These are phyloP conservation scores for Rattus rattus DNA, from an alignment of 2,113 vertebrate genomes.

Conservation along the genomic window DNA sequence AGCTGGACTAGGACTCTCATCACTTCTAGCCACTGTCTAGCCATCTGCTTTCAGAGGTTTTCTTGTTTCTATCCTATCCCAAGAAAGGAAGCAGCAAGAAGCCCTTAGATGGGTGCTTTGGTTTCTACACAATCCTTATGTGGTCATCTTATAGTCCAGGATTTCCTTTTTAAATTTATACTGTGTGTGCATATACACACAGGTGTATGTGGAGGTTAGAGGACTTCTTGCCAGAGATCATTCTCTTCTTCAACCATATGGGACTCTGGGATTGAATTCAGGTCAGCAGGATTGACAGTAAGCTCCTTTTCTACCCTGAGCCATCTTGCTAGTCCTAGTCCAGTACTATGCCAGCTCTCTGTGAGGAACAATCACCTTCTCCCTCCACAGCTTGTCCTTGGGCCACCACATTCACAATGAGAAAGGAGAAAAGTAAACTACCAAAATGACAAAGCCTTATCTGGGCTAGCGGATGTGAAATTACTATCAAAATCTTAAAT, in stretches of 20 bases:
- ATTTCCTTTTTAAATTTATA: neutral
- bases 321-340: neutral
- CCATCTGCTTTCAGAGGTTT: neutral
- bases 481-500: conserved; percentile 1
- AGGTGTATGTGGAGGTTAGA: neutral
- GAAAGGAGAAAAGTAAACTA: neutral
- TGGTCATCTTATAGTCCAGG: neutral
- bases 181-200: neutral
- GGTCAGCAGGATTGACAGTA: neutral
- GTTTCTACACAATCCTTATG: neutral
- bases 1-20: neutral
- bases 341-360: neutral
- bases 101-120: neutral
- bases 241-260: neutral
- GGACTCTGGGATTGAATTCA: neutral
- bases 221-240: too few relatives aligned
- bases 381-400: neutral
- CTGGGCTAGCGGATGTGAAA: neutral
- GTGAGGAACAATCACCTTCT: neutral
- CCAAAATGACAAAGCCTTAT: neutral
- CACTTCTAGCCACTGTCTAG: neutral
- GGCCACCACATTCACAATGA: neutral
- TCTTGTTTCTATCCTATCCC: neutral
- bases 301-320: neutral
- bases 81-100: neutral